Base-by-base conservation (phyloP, 2,797 vertebrate genomes). In the Falco berigora region DNA sequence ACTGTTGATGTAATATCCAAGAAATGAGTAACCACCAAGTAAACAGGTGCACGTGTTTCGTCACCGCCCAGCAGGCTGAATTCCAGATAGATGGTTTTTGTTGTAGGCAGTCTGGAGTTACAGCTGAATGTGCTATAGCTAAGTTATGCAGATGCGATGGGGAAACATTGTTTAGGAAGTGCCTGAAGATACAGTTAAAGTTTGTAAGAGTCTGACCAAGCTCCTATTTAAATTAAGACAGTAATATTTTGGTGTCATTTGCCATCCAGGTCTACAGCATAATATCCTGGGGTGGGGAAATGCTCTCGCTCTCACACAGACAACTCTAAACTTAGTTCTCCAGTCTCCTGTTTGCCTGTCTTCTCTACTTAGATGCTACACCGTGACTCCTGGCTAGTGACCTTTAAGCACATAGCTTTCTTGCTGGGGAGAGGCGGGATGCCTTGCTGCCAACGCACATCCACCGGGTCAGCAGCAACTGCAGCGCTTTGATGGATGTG, bases 291-390 rank as follows among this genome's bases (percentile, higher is more conserved):
- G 27, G 50, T 66, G 59, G 32, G 30, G 66, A 79, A 62, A 61
- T 8, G 6, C 2, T 1, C 46, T 74, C 0, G 2, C 12, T 69
- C 10, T 50, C 55, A 71, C 1, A 0, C 13, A 73, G 81, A 17
- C 1, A 0, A 23, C 52, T 81, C 73, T 77, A 25, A 91, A 46
- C 34, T 62, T 72, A 61, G 38, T 63, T 91, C 85, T 77, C 53
- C 50, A 61, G n/a, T 36, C 19, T 89, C 58, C 28, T 1, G 0
- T 91, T 92, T 90, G 38, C 52, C 82, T 80, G 79, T 86, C 82
- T 72, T 72, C 50, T 94, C 81, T 27, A 24, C 47, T 84, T 75
- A 81, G 72, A 58, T 38, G 44, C 50, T 15, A 3, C 3, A 1
- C 64, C 15, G 30, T 90, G 61, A 44, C 52, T 86, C 16, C 62